Conservation (phyloP, 2,797 vertebrate genomes). For the Ataeniobius toweri region DNA sequence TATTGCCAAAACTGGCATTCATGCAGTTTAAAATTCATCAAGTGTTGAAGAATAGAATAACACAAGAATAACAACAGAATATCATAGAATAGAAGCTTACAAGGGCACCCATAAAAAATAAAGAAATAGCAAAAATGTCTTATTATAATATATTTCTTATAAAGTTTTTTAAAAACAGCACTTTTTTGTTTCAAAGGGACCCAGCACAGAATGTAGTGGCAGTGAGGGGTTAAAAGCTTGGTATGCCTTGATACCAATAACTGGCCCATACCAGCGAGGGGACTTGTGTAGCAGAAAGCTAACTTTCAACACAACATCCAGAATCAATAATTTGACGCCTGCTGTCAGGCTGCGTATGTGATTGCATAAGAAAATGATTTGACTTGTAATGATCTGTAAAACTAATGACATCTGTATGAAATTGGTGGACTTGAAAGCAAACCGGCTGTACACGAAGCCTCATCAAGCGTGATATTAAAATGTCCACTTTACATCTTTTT, state of each 20-base stretch:
- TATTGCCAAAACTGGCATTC: too few relatives aligned
- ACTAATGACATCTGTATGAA: conserved; percentile 67
- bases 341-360: conserved; percentile 52
- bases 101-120: too few relatives aligned
- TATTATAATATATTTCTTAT: too few relatives aligned
- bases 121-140: too few relatives aligned
- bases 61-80: too few relatives aligned
- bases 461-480: conserved; percentile 80
- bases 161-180: too few relatives aligned
- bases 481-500: conserved; percentile 69
- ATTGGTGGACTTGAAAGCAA: conserved; percentile 75
- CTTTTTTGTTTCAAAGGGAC: too few relatives aligned
- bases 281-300: conserved; percentile 19
- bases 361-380: conserved; percentile 66
- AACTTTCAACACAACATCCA: conserved; percentile 41
- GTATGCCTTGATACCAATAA: not conserved
- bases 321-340: conserved; percentile 69
- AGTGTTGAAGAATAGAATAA: too few relatives aligned
- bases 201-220: not conserved
- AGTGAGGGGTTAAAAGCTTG: not conserved
- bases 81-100: too few relatives aligned
- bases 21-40: too few relatives aligned
- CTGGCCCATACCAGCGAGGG: not conserved
- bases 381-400: conserved; percentile 77
- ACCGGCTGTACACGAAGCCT: conserved; percentile 71